These are phyloP conservation scores for Neosilurus mollespiculum DNA, from an alignment of 2,797 vertebrate species.

Conservation along the genomic window DNA sequence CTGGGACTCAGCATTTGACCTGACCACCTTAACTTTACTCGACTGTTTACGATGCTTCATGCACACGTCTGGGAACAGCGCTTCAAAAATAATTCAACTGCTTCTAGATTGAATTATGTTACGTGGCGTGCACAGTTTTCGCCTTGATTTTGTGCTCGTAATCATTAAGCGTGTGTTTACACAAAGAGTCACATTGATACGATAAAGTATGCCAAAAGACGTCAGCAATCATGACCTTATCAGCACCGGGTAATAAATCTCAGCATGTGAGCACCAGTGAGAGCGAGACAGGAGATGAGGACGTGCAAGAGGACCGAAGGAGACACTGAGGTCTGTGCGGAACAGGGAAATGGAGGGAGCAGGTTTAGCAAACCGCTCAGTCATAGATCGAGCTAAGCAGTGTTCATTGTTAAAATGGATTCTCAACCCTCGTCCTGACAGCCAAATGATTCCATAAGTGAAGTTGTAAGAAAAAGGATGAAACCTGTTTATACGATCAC, in stretches of 20 bases:
- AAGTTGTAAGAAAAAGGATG: neutral
- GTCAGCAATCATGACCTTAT: too few species aligned
- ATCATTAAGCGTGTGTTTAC: neutral
- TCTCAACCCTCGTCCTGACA: neutral
- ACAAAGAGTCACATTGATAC: neutral
- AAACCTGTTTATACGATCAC: neutral
- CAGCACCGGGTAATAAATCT: neutral
- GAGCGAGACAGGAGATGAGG: neutral
- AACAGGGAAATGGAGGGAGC: neutral
- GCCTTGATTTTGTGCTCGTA: neutral
- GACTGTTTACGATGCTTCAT: neutral
- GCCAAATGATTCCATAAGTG: neutral
- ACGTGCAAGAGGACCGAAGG: neutral
- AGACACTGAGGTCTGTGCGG: neutral
- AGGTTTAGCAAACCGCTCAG: neutral
- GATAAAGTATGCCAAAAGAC: neutral
- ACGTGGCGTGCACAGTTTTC: neutral
- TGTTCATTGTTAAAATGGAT: neutral
- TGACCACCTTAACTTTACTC: neutral
- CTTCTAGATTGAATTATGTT: neutral
- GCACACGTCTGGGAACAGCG: neutral
- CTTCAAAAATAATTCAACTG: neutral
- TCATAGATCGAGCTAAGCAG: slow-evolving; percentile 10
- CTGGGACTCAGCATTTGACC: neutral
- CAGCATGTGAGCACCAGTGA: neutral